These are phyloP conservation scores for Latheticus oryzae DNA, from an alignment of 2,888 invertebrate species.

Conservation along the genomic window DNA sequence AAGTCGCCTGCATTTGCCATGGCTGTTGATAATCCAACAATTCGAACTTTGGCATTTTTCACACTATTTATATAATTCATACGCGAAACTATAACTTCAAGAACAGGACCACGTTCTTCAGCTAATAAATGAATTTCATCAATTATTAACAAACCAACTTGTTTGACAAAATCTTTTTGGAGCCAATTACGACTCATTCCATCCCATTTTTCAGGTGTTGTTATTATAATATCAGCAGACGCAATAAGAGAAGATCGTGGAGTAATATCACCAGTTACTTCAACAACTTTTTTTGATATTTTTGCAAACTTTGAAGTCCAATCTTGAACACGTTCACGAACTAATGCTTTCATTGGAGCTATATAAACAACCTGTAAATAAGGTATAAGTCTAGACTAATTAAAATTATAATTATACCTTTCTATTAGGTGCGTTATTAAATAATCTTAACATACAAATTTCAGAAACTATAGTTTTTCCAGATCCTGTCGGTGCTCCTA, in stretches of 20 bases:
- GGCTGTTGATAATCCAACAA: slow-evolving; percentile 97
- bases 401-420: no score
- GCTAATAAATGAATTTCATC: slow-evolving; percentile 99
- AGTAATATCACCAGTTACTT: slow-evolving; percentile 93
- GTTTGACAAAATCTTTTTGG: slow-evolving; percentile 91
- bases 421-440: slow-evolving; percentile 80
- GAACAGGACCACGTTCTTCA: slow-evolving; percentile 87
- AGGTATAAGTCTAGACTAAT: slow-evolving; percentile 3
- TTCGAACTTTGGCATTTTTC: slow-evolving; percentile 83
- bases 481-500: slow-evolving; percentile 96
- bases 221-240: slow-evolving; percentile 92
- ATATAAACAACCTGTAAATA: slow-evolving; percentile 87
- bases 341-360: slow-evolving; percentile 97
- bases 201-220: slow-evolving; percentile 99
- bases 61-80: slow-evolving; percentile 96
- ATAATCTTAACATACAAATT: slow-evolving; percentile 94
- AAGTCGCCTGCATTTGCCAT: slow-evolving; percentile 97
- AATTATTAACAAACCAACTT: slow-evolving; percentile 92
- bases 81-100: slow-evolving; percentile 98
- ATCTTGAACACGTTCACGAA: slow-evolving; percentile 94
- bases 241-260: slow-evolving; percentile 88
- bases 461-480: slow-evolving; percentile 99
- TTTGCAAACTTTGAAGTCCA: slow-evolving; percentile 86
- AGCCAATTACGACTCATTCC: slow-evolving; percentile 99
- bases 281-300: slow-evolving; percentile 87